phyloP scores from a whole-genome alignment of 2,797 vertebrate species.

The Cirrhinus mrigala region DNA sequence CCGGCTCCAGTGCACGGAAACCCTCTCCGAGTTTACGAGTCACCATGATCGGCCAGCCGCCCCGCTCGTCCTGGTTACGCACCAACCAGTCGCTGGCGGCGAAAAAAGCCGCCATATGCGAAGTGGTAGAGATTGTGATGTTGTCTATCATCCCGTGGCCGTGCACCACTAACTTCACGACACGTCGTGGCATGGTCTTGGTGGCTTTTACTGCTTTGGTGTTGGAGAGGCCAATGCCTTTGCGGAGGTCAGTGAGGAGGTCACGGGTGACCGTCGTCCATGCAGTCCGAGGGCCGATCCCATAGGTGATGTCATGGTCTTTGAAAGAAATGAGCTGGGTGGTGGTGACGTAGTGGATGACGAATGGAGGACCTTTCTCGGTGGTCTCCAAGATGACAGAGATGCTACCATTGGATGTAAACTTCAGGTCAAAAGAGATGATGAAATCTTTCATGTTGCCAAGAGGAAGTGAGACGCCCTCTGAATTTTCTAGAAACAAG shows the following conservation, averaged over 20 bases:
- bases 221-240: conserved; percentile 95
- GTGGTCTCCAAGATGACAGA: conserved; percentile 94
- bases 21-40: conserved; percentile 96
- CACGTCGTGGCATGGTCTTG: conserved; percentile 92
- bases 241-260: conserved; percentile 94
- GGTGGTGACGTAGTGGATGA: conserved; percentile 90
- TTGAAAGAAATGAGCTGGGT: conserved; percentile 88
- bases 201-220: conserved; percentile 97
- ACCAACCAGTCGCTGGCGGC: conserved; percentile 95
- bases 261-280: conserved; percentile 96
- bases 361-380: conserved; percentile 89
- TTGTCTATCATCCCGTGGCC: conserved; percentile 92
- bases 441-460: conserved; percentile 95
- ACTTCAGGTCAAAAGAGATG: conserved; percentile 92
- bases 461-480: conserved; percentile 89
- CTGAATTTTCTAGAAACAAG: conserved; percentile 82
- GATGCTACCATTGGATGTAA: conserved; percentile 89
- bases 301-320: conserved; percentile 91
- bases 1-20: conserved; percentile 92
- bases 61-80: conserved; percentile 94
- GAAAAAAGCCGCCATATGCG: conserved; percentile 95
- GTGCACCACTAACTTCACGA: conserved; percentile 84
- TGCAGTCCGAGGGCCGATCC: conserved; percentile 83
- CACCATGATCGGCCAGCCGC: conserved; percentile 98
- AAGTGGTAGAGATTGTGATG: conserved; percentile 91